Evolutionary conservation across 2,113 vertebrate species (phyloP).

Genomic region (Ammodytes dubius): DNA sequence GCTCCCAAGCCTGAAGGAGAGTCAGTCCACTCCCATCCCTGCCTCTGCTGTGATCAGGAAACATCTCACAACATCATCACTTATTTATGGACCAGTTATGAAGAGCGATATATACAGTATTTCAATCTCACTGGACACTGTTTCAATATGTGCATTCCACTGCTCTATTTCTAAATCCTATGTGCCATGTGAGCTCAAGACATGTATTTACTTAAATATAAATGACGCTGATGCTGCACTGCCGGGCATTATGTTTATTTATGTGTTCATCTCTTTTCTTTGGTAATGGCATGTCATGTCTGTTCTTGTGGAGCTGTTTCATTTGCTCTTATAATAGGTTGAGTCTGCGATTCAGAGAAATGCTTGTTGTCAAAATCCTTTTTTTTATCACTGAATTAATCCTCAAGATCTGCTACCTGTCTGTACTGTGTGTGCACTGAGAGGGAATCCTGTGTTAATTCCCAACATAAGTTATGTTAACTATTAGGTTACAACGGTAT

Average conservation of each 20-base stretch:
- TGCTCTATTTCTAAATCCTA: conserved; percentile 49
- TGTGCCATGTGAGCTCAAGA: conserved; percentile 22
- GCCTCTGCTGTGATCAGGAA: conserved; percentile 67
- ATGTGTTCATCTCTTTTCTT: conserved; percentile 45
- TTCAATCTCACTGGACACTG: conserved; percentile 68
- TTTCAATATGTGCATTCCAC: conserved; percentile 57
- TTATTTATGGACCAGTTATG: conserved; percentile 75
- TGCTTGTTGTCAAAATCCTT: no score
- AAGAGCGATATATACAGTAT: conserved; percentile 46
- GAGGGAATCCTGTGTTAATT: no score
- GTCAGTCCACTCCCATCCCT: conserved; percentile 65
- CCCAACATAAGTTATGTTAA: no score
- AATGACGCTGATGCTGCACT: conserved; percentile 40
- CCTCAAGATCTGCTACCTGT: no score
- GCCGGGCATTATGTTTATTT: conserved; percentile 57
- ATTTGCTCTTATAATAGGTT: background rate
- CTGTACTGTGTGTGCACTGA: no score
- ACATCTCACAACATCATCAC: conserved; percentile 78
- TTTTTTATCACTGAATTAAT: no score
- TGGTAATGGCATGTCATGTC: conserved; percentile 36
- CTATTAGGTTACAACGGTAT: no score
- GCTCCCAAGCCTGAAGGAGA: conserved; percentile 80
- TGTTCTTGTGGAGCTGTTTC: conserved; percentile 36
- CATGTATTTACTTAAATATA: conserved; percentile 42
- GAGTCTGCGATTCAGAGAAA: no score